Conservation (phyloP, 2,113 vertebrate genomes). For the Rattus rattus region DNA sequence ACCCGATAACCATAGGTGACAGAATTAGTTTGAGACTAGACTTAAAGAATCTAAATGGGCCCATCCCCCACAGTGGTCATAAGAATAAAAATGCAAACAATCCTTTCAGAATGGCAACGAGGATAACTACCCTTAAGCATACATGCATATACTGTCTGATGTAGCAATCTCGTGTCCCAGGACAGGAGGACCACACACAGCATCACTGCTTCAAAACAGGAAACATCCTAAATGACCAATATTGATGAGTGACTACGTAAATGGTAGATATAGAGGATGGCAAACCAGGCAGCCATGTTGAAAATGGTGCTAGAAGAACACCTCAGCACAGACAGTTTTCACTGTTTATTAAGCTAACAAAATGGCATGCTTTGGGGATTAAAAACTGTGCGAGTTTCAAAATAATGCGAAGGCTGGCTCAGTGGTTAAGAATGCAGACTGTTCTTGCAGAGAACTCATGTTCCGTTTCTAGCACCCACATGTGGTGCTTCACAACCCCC, state of each 20-base stretch:
- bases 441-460: background rate
- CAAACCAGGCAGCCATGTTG: conserved; percentile 1
- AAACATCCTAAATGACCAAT: background rate
- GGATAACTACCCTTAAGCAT: conserved; percentile 46
- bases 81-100: background rate
- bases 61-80: background rate
- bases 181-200: conserved; percentile 16
- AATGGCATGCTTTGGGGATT: background rate
- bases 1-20: background rate
- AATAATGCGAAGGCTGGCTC: background rate
- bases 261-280: conserved; percentile 5
- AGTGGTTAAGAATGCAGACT: background rate
- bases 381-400: background rate
- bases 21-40: conserved; percentile 54
- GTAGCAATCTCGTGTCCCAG: conserved; percentile 14
- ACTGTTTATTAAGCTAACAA: conserved; percentile 28
- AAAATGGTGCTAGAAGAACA: conserved; percentile 45
- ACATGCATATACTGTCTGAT: conserved; percentile 15
- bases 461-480: background rate
- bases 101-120: conserved; percentile 48
- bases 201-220: conserved; percentile 7
- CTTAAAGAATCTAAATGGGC: conserved; percentile 39
- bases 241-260: conserved; percentile 5
- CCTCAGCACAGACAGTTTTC: conserved; percentile 23
- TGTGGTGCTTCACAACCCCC: background rate